Base-by-base conservation (phyloP, 2,113 vertebrate species). In the Catharus minimus region DNA sequence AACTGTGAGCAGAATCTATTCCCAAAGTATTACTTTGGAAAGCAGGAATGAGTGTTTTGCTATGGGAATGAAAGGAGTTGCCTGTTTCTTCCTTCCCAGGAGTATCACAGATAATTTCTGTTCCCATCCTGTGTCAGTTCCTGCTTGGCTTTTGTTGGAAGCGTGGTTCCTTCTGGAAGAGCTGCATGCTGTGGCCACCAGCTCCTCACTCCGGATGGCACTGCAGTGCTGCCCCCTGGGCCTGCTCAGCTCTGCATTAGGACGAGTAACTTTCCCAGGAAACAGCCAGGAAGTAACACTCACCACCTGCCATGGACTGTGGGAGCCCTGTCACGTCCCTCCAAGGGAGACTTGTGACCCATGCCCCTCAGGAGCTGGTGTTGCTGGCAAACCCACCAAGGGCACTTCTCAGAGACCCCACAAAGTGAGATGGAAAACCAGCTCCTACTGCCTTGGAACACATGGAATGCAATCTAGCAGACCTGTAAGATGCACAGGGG, bases 201-300 rank as follows among this genome's bases (percentile, higher is more conserved):
- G 36, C 44, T 67, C n/a, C 61, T 67, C 0, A 0, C 11, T 32
- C 21, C 38, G 5, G 1, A 15, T 27, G 46, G 38, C 38, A 53
- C 23, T 0, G 1, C 3, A 3, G 6, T 11, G 27, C n/a, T 36
- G 66, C 33, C 23, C 12, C 58, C 30, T 0, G 1, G 41, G 28
- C 15, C 44, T 28, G 6, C 11, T 26, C 10, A 18, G 52, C 36
- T 55, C 58, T 32, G 18, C 2, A 0, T 24, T 11, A 15, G 15
- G 19, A 62, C n/a, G 36, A 82, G 4, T 2, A 27, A 33, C 57
- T 64, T 52, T 19, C 15, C 65, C 60, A 50, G 64, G 5, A 9
- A 47, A 28, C 11, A 44, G 39, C 12, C 30, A 55, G 57, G 38
- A 46, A 66, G 30, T 0, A 4, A 56, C 36, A 67, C 4, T 14